A percentile compares a stretch with the other conserved stretches of the same genome.
Conservation (phyloP, 2,797 vertebrate species). For the Crax fasciolata region DNA sequence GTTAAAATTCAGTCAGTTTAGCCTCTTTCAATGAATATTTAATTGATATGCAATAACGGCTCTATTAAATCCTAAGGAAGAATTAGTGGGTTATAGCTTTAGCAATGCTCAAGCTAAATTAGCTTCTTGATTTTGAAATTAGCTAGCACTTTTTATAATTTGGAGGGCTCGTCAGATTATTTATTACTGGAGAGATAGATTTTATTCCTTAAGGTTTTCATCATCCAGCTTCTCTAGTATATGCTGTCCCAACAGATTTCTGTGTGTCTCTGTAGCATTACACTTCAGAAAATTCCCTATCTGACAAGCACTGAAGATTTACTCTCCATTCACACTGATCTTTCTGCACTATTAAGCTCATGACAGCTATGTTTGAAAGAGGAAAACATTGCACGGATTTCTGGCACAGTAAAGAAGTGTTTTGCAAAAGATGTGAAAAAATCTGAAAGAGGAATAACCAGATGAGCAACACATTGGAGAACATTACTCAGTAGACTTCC, state of each 20-base stretch:
- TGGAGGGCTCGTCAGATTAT: not conserved
- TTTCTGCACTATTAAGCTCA: slow-evolving; percentile 4
- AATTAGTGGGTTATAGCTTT: not conserved
- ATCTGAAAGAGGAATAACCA: not conserved
- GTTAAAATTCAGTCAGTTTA: not conserved
- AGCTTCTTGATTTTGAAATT: not conserved
- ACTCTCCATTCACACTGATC: not conserved
- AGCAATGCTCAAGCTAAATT: not conserved
- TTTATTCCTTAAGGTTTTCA: not conserved
- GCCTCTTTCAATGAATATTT: not conserved
- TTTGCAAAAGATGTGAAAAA: not conserved
- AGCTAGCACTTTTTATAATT: not conserved
- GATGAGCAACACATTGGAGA: not conserved
- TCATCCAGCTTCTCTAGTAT: not conserved
- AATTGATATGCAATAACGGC: not conserved
- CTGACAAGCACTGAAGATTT: not conserved
- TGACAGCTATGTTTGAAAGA: not conserved
- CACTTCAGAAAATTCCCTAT: not conserved
- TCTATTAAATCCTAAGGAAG: not conserved
- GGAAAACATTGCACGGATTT: not conserved
- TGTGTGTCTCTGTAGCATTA: not conserved
- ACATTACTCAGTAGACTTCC: not conserved
- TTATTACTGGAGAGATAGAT: not conserved
- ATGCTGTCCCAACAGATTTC: not conserved
- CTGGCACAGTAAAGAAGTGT: not conserved